Conservation (phyloP, 2,113 vertebrate genomes). For the Cyprinodon tularosa region DNA sequence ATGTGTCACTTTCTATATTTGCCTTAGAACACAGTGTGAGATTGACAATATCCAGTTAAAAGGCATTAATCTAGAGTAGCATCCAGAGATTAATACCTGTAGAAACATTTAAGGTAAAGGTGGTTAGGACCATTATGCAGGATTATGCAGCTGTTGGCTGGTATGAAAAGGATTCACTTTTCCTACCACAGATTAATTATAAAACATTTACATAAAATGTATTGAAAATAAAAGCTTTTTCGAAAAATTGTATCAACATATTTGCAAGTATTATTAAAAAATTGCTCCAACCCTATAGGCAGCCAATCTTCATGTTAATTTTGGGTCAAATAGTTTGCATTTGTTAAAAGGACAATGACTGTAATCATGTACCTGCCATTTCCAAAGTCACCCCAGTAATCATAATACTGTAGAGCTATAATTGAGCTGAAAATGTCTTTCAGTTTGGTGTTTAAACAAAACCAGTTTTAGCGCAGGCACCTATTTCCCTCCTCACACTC, state of each 20-base stretch:
- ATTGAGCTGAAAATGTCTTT: slow-evolving; percentile 24
- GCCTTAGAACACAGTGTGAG: too few relatives aligned
- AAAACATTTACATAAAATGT: neutral
- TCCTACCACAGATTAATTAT: neutral
- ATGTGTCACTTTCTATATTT: too few relatives aligned
- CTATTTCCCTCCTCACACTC: neutral
- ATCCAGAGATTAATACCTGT: too few relatives aligned
- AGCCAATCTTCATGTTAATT: slow-evolving; percentile 5
- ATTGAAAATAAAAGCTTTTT: neutral
- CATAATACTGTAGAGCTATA: slow-evolving; percentile 16
- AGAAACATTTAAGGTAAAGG: too few relatives aligned
- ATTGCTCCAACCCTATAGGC: slow-evolving; percentile 3
- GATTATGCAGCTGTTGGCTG: too few relatives aligned
- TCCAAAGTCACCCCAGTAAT: slow-evolving; percentile 24
- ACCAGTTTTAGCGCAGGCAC: neutral
- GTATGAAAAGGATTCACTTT: neutral
- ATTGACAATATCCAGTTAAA: too few relatives aligned
- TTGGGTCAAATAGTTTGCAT: slow-evolving; percentile 3
- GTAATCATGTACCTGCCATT: slow-evolving; percentile 28
- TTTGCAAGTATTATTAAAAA: neutral
- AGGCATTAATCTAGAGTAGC: too few relatives aligned
- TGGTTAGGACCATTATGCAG: too few relatives aligned
- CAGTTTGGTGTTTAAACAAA: slow-evolving; percentile 4
- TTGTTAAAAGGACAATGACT: slow-evolving; percentile 34
- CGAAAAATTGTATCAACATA: neutral